These are phyloP conservation scores for Drosophila oshimai DNA, from an alignment of 1,140 invertebrate species.

Conservation along the genomic window DNA sequence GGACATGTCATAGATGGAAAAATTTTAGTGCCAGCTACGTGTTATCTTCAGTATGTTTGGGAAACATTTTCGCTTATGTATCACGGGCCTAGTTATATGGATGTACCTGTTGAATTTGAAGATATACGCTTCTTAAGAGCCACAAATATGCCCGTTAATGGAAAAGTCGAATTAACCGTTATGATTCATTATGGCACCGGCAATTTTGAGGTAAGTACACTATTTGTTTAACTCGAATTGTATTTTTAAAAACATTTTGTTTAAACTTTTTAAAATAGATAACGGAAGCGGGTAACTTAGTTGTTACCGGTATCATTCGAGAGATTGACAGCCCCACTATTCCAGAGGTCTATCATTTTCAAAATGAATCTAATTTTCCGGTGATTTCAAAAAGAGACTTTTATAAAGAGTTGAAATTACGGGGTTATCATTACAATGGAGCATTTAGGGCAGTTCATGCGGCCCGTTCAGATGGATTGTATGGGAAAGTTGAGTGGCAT, in stretches of 20 bases:
- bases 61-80: constrained; percentile 91
- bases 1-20: constrained; percentile 95
- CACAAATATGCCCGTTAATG: constrained; percentile 89
- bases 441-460: constrained; percentile 59
- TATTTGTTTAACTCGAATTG: neutral
- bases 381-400: constrained; percentile 88
- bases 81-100: constrained; percentile 87
- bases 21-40: constrained; percentile 94
- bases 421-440: constrained; percentile 93
- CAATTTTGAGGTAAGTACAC: constrained; percentile 87
- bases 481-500: constrained; percentile 86
- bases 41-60: constrained; percentile 93
- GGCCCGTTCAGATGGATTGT: constrained; percentile 82
- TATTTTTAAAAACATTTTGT: neutral
- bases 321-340: constrained; percentile 83
- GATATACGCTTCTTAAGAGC: constrained; percentile 93
- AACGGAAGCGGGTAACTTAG: constrained; percentile 88
- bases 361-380: constrained; percentile 83
- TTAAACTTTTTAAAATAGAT: constrained; percentile 82
- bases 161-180: constrained; percentile 89
- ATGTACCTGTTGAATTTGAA: constrained; percentile 93
- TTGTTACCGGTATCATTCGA: constrained; percentile 90
- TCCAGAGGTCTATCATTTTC: constrained; percentile 82
- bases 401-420: constrained; percentile 94
- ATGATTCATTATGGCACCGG: constrained; percentile 92